These are phyloP conservation scores for Indicator indicator DNA, from an alignment of 2,113 vertebrate genomes.

Conservation along the genomic window DNA sequence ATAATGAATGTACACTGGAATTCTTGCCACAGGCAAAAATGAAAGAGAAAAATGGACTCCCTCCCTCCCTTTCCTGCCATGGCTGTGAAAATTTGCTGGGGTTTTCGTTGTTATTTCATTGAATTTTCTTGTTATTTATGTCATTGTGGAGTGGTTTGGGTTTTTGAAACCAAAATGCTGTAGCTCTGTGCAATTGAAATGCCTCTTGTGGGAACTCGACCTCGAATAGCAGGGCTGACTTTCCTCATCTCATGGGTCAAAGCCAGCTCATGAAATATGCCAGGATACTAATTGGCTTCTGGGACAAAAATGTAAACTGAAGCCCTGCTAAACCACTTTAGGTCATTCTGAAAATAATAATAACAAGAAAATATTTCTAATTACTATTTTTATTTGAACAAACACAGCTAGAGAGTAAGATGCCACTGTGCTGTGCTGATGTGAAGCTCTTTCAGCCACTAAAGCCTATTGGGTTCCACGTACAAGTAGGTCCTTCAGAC, in stretches of 20 bases:
- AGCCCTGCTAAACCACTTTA: not conserved
- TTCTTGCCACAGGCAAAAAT: slow-evolving; percentile 14
- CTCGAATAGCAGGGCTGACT: not conserved
- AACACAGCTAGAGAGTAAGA: not conserved
- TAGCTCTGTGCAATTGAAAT: not conserved
- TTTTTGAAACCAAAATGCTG: not conserved
- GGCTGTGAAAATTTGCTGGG: not conserved
- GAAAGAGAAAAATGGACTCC: not conserved
- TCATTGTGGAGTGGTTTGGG: not conserved
- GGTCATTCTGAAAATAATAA: not conserved
- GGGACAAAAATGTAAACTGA: not conserved
- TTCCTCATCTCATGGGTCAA: not conserved
- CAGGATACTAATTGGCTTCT: not conserved
- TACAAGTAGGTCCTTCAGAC: not conserved
- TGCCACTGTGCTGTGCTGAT: not conserved
- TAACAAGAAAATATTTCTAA: not conserved
- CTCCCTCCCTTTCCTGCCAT: not conserved
- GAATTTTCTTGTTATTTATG: not conserved
- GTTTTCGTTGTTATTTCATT: not conserved
- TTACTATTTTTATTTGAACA: not conserved
- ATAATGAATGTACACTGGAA: not conserved
- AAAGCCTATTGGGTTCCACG: not conserved
- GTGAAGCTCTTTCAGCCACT: not conserved
- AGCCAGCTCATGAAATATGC: not conserved
- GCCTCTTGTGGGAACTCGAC: slow-evolving; percentile 30